Evolutionary conservation across 53 echinoderm and acorn worm species (phyloP).

Genomic region (Apostichopus leukothele): DNA sequence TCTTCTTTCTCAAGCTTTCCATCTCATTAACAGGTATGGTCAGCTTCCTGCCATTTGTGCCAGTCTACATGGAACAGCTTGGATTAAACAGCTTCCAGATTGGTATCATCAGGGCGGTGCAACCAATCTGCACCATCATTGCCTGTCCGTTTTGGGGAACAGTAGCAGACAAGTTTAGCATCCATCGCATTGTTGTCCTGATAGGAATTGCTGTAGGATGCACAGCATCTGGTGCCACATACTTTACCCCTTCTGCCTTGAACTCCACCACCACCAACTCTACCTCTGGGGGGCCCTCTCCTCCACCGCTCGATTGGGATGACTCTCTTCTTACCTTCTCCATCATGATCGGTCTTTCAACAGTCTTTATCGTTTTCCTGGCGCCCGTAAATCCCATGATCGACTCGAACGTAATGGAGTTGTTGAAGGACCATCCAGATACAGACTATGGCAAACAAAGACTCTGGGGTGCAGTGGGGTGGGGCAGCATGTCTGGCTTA

Average conservation of each 20-base stretch:
- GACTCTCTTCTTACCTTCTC: slow-evolving; percentile 22
- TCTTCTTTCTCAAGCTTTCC: slow-evolving; percentile 9
- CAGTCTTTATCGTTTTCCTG: slow-evolving; percentile 10
- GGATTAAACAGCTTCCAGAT: slow-evolving; percentile 79
- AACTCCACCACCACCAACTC: slow-evolving; percentile 17
- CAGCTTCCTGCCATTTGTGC: slow-evolving; percentile 77
- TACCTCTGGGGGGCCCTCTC: not conserved
- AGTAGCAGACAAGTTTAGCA: slow-evolving; percentile 82
- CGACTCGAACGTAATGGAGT: slow-evolving; percentile 25
- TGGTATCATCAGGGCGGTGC: slow-evolving; percentile 73
- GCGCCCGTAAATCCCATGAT: slow-evolving; percentile 25
- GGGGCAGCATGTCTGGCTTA: slow-evolving; percentile 59
- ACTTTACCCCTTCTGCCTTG: slow-evolving; percentile 30
- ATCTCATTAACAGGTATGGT: slow-evolving; percentile 62
- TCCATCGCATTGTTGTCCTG: slow-evolving; percentile 66
- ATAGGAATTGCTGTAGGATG: slow-evolving; percentile 24
- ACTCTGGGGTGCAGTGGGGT: slow-evolving; percentile 74
- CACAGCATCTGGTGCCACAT: slow-evolving; percentile 22
- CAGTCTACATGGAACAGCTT: slow-evolving; percentile 84
- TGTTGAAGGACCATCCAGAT: slow-evolving; percentile 32
- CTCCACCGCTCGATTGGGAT: slow-evolving; percentile 24
- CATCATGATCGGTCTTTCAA: slow-evolving; percentile 17
- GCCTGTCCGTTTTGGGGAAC: slow-evolving; percentile 73
- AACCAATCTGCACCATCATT: slow-evolving; percentile 66
- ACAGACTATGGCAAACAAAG: slow-evolving; percentile 64